These are phyloP conservation scores for Nansenia antarctica DNA, from an alignment of 2,113 vertebrate genomes.

Conservation along the genomic window DNA sequence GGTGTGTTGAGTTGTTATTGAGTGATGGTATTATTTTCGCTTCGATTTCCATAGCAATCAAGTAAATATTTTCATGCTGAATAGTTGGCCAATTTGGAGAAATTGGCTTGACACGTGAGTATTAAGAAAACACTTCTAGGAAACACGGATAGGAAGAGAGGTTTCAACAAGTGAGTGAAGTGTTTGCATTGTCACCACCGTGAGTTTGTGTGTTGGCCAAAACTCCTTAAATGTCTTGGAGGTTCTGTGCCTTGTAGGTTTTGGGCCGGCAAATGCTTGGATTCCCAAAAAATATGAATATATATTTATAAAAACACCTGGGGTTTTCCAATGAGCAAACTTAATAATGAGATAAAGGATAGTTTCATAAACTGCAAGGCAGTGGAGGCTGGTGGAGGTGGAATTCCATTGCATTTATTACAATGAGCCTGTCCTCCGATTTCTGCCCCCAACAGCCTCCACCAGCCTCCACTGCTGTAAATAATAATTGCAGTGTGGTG, in stretches of 20 bases:
- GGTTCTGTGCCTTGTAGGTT: slow-evolving; percentile 1
- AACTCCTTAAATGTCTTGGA: slow-evolving; percentile 11
- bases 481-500: too few species aligned
- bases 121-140: slow-evolving; percentile 27
- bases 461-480: too few species aligned
- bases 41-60: slow-evolving; percentile 49
- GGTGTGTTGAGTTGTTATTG: slow-evolving; percentile 27
- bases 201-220: slow-evolving; percentile 9
- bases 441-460: too few species aligned
- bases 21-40: slow-evolving; percentile 38
- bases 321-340: too few species aligned
- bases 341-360: too few species aligned
- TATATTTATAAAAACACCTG: too few species aligned
- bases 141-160: slow-evolving; percentile 16
- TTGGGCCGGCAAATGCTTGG: not conserved
- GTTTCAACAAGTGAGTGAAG: not conserved
- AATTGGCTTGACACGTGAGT: slow-evolving; percentile 26
- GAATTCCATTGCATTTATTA: too few species aligned
- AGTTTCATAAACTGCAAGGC: too few species aligned
- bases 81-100: slow-evolving; percentile 21
- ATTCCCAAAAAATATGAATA: slow-evolving; percentile 28
- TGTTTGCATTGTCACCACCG: slow-evolving; percentile 12
- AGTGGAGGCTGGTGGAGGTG: too few species aligned
- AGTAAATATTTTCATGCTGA: slow-evolving; percentile 35
- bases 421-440: too few species aligned